Conservation (phyloP, 2,888 invertebrate species). For the Oscheius sp. region DNA sequence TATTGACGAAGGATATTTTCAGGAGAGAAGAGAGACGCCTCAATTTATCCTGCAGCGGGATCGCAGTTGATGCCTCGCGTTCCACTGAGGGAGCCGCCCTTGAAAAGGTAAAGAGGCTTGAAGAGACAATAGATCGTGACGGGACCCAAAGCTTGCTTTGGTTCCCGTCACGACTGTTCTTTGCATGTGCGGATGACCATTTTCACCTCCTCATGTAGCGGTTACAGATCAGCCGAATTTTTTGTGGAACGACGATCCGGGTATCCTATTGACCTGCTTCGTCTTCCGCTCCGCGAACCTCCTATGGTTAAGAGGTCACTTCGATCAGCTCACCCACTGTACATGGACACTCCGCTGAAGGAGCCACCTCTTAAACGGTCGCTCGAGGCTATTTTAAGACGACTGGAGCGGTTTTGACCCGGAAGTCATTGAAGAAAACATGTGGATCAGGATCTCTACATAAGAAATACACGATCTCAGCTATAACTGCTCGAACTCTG, state of each 20-base stretch:
- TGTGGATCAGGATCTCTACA: neutral
- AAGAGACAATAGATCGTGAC: neutral
- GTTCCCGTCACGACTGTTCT: neutral
- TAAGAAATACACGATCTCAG: slow-evolving; percentile 10
- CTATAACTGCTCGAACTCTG: slow-evolving; percentile 8
- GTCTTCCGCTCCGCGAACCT: slow-evolving; percentile 30
- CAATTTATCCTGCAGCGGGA: slow-evolving; percentile 37
- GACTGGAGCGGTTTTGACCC: neutral
- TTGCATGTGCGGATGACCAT: neutral
- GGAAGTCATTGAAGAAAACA: neutral
- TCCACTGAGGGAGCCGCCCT: slow-evolving; percentile 36
- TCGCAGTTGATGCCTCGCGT: slow-evolving; percentile 33
- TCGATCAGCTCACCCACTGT: slow-evolving; percentile 11
- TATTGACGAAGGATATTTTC: neutral
- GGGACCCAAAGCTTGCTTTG: neutral
- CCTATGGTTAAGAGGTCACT: slow-evolving; percentile 22
- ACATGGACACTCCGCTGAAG: slow-evolving; percentile 20
- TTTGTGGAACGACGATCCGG: slow-evolving; percentile 31
- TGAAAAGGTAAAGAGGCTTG: slow-evolving; percentile 27
- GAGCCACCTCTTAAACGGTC: slow-evolving; percentile 34
- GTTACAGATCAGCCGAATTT: slow-evolving; percentile 37
- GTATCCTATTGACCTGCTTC: slow-evolving; percentile 33
- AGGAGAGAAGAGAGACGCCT: slow-evolving; percentile 35
- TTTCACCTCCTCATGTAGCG: neutral
- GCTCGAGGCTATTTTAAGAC: neutral